Percentiles rank a stretch among this genome's conserved stretches.
Evolutionary conservation across 37 sponge, comb jelly and placozoan species (phyloP).

Genomic region (Geodia barretti): DNA sequence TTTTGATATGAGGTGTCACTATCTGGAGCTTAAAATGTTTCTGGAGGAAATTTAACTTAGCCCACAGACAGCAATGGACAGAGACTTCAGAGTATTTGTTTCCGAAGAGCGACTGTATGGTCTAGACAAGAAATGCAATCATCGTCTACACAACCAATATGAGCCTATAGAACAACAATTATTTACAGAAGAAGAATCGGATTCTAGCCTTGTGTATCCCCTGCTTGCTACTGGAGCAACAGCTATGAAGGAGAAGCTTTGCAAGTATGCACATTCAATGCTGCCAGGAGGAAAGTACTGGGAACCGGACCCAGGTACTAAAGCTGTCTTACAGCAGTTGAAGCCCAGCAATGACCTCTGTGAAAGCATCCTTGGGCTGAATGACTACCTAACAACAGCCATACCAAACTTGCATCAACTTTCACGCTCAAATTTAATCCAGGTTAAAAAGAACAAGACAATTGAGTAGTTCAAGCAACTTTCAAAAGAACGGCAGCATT

Average conservation of each 20-base stretch:
- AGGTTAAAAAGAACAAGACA: conserved; percentile 49
- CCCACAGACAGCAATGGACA: not conserved
- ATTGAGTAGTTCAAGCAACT: conserved; percentile 8
- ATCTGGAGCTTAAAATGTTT: conserved; percentile 6
- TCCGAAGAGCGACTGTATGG: conserved; percentile 7
- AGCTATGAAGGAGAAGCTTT: conserved; percentile 14
- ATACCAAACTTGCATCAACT: conserved; percentile 34
- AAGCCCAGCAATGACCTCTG: conserved; percentile 43
- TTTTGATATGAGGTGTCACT: not conserved
- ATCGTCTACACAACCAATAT: not conserved
- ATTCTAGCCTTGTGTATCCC: not conserved
- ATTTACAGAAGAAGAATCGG: not conserved
- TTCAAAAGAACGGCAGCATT: conserved; percentile 1
- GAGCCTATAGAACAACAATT: not conserved
- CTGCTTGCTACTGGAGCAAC: conserved; percentile 12
- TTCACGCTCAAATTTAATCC: conserved; percentile 9
- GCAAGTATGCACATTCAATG: conserved; percentile 16
- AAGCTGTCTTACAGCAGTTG: not conserved
- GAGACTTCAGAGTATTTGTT: not conserved
- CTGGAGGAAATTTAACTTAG: not conserved
- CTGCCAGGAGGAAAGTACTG: conserved; percentile 36
- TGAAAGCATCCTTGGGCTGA: conserved; percentile 45
- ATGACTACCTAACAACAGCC: conserved; percentile 20
- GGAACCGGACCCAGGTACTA: conserved; percentile 9
- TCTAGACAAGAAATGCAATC: not conserved